phyloP scores from a whole-genome alignment of 2,113 vertebrate genomes.

The Lampris megalopsis region DNA sequence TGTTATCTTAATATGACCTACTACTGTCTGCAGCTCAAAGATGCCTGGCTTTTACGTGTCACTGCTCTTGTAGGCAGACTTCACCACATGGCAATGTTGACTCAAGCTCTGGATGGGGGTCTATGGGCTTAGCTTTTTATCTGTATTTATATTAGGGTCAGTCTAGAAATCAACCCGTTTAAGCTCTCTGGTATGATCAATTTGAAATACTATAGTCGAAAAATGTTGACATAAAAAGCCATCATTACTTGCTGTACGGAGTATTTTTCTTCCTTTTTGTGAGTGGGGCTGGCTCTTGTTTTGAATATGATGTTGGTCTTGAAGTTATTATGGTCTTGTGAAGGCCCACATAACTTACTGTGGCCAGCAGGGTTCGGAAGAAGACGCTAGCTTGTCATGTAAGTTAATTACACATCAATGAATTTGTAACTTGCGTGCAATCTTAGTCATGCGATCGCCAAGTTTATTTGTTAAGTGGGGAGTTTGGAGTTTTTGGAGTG shows the following conservation, averaged over 20 bases:
- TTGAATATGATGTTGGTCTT: constrained; percentile 16
- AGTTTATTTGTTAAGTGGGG: too few relatives aligned
- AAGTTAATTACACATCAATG: too few relatives aligned
- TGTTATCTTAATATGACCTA: background rate
- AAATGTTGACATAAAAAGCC: constrained; percentile 38
- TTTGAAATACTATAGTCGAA: constrained; percentile 39
- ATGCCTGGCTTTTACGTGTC: constrained; percentile 29
- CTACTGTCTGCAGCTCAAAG: constrained; percentile 22
- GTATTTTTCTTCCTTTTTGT: constrained; percentile 49
- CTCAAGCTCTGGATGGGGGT: constrained; percentile 41
- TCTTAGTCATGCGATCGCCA: too few relatives aligned
- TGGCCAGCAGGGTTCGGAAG: too few relatives aligned
- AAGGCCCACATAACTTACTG: too few relatives aligned
- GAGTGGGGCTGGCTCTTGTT: constrained; percentile 60
- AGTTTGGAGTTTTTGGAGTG: too few relatives aligned
- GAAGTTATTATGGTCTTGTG: too few relatives aligned
- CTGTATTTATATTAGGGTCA: constrained; percentile 31
- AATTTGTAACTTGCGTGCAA: too few relatives aligned
- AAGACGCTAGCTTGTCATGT: too few relatives aligned
- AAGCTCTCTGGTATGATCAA: constrained; percentile 27
- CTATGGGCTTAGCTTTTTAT: constrained; percentile 20
- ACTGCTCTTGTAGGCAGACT: constrained; percentile 19
- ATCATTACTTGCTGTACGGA: constrained; percentile 46
- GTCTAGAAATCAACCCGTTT: background rate
- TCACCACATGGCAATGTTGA: constrained; percentile 37